A percentile compares a stretch with the other conserved stretches of the same genome.
phyloP scores from a whole-genome alignment of 2,888 invertebrate species.

The Agriopis aurantiaria region DNA sequence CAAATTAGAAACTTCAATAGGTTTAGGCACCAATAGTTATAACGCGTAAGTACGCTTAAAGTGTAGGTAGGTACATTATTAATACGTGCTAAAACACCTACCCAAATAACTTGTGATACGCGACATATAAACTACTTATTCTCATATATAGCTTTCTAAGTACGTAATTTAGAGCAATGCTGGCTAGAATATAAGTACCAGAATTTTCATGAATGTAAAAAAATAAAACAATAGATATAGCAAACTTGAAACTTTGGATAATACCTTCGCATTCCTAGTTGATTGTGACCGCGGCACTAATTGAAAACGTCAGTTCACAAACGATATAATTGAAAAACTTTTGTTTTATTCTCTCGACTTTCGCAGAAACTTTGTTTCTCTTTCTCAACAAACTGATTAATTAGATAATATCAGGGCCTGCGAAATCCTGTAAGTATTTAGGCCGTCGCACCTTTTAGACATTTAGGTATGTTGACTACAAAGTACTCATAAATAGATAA shows the following conservation, averaged over 20 bases:
- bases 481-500: no score
- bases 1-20: no score
- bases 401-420: background rate
- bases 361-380: background rate
- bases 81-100: no score
- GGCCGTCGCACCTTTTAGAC: background rate
- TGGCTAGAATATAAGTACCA: slow-evolving; percentile 1
- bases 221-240: background rate
- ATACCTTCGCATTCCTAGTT: background rate
- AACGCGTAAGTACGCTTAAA: no score
- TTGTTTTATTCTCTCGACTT: slow-evolving; percentile 5
- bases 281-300: slow-evolving; percentile 8
- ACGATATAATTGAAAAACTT: slow-evolving; percentile 18
- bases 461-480: no score
- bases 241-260: slow-evolving; percentile 2
- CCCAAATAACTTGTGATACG: background rate
- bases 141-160: background rate
- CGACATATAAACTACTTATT: background rate
- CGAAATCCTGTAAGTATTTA: background rate
- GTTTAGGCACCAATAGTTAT: no score
- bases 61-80: no score
- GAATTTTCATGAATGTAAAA: background rate
- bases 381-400: background rate
- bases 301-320: slow-evolving; percentile 11
- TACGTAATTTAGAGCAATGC: slow-evolving; percentile 1